These are phyloP conservation scores for Notolabrus celidotus DNA, from an alignment of 2,797 vertebrate species.

Conservation along the genomic window DNA sequence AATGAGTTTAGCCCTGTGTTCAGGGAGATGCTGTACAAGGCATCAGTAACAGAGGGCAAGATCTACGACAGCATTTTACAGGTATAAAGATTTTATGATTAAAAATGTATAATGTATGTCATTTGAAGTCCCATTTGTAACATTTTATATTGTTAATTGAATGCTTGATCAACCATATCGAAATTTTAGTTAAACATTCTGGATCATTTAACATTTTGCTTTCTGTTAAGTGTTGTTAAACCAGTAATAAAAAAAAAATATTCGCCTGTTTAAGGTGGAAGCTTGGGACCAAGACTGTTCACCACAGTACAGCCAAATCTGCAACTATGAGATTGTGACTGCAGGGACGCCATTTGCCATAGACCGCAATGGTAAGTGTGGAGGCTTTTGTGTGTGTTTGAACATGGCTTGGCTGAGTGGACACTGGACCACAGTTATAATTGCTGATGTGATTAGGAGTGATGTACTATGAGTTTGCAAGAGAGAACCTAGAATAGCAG, in stretches of 20 bases:
- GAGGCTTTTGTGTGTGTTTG: neutral
- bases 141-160: neutral
- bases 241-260: neutral
- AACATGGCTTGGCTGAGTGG: conserved; percentile 5
- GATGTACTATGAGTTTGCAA: conserved; percentile 9
- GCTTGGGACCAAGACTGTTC: conserved; percentile 96
- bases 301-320: conserved; percentile 97
- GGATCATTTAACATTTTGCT: neutral
- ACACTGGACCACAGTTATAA: neutral
- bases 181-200: neutral
- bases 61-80: conserved; percentile 96
- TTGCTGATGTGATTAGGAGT: conserved; percentile 29
- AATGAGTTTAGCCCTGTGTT: conserved; percentile 96
- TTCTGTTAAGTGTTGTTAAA: neutral
- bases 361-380: conserved; percentile 94
- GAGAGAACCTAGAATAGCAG: conserved; percentile 9
- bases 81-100: conserved; percentile 47
- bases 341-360: conserved; percentile 95
- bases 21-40: conserved; percentile 91
- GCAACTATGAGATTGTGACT: conserved; percentile 96
- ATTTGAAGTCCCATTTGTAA: neutral
- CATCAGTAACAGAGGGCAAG: conserved; percentile 93
- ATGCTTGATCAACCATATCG: neutral
- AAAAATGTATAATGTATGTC: neutral
- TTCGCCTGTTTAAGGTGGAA: conserved; percentile 87